Base-by-base conservation (phyloP, 2,797 vertebrate species). In the Myioborus melanocephalus region DNA sequence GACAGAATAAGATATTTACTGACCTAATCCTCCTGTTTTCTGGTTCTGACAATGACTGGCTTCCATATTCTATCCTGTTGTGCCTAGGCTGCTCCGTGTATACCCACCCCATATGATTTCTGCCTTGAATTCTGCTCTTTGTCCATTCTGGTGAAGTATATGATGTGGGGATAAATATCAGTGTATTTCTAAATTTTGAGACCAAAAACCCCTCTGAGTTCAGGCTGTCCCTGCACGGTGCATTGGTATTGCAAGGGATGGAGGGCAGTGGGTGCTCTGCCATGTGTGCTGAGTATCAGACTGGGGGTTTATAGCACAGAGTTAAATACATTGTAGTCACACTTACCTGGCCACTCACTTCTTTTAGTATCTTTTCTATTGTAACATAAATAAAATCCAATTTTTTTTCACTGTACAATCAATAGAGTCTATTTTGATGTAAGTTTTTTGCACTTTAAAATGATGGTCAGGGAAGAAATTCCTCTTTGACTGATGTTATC, bases 21-120 rank as follows among this genome's bases (percentile, higher is more conserved):
- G 82, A 55, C 34, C 59, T 94, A 81, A 93, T 94, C 84, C 91
- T 91, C 61, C 82, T 81, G 55, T 81, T 93, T 85, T 76, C 49
- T 87, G 80, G 21, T 87, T 78, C 82, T 77, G 61, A 69, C 8
- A 14, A 32, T 4, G 6, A 30, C 53, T 39, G 6, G 10, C 30
- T 84, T 79, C 87, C 34, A 6, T 79, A 4, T n/a, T 56, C 19
- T 32, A 9, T 17, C 50, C 72, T 3, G 13, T 27, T 24, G 24
- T 73, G n/a, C 53, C 57, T 14, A 43, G 26, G 37, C 32, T 71
- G 26, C 47, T 86, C 39, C 0, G 0, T 46, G 2, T 41, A 11
- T 21, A 28, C 43, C 65, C 27, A 39, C 15, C 13, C 50, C n/a
- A 22, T 35, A 0, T 22, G 17, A 44, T 71, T 92, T 85, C 46